Base-by-base conservation (phyloP, 2,113 vertebrate genomes). In the Perca flavescens region DNA sequence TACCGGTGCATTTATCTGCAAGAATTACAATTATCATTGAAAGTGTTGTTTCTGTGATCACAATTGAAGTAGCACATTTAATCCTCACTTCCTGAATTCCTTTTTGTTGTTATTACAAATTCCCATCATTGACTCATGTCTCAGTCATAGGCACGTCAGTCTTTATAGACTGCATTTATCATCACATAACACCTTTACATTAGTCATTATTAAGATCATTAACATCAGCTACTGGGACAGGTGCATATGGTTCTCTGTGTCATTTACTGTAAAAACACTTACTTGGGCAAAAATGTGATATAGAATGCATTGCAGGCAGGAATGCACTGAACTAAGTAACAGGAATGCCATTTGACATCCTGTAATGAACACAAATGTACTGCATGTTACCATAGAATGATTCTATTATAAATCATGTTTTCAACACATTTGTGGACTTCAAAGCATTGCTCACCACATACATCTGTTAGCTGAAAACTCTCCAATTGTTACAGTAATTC, bases 391-490 rank as follows among this genome's bases (percentile, higher is more conserved):
- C 14, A 31, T 64, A 5, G 64, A 74, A 67, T 47, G 31, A 56
- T 58, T 31, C 4, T 47, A 14, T 75, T 60, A 25, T 70, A 66
- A 31, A 69, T 76, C 11, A 28, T 53, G 49, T 65, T 69, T 80
- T 76, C n/a, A 50, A 47, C 46, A 53, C 46, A 11, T 52, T 17
- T 70, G 60, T 34, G 16, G 70, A 2, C n/a, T 52, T 75, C 60
- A 80, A 77, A 67, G 53, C 19, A 21, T 40, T 50, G 60, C 36
- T 85, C 54, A 36, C 47, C 63, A 25, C 63, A 58, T n/a, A 22
- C 57, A 86, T 76, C 53, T 83, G 49, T 61, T 63, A 9, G 57
- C 54, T 72, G 34, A 54, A 22, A 25, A 58, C 22, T 11, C 11
- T 65, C 25, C 13, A 13, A 13, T 1, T 22, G 56, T 74, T 53